Base-by-base conservation (phyloP, 2,797 vertebrate genomes). In the Dicrostonyx torquatus region DNA sequence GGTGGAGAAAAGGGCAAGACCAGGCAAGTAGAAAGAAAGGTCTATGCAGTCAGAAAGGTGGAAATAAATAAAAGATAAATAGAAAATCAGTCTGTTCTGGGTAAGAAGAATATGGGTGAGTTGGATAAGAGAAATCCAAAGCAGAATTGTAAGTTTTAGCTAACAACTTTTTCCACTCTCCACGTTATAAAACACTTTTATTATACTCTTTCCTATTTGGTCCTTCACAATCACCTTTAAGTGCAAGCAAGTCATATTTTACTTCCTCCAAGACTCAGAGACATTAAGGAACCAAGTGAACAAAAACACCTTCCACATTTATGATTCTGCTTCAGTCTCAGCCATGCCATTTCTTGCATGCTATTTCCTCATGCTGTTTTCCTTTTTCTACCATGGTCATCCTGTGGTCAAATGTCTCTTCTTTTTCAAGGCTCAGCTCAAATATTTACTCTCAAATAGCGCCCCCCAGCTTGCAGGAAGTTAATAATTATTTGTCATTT, bases 51-150 rank as follows among this genome's bases (percentile, higher is more conserved):
- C 31, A 87, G 60, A 92, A 62, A 85, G 6, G 10, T 10, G 55
- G 73, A 89, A 91, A 64, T 70, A 76, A 78, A 79, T 29, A 76
- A 68, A 45, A 29, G 7, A 55, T 26, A 8, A 93, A 48, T 91
- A 53, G 78, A 60, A 70, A 94, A 58, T 88, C 45, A 80, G 24
- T 60, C 40, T 92, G 29, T 11, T 43, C 66, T 13, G 17, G 53
- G 14, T 66, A 55, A 77, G 60, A 92, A 87, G 24, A 82, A 37
- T 66, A 89, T 8, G 40, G 48, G 79, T 31, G 86, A 34, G 17
- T 0, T 64, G 76, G 12, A 14, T 75, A 88, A 96, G 37, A 89
- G n/a, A 92, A 95, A 68, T n/a, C 58, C 53, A 87, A 91, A 66
- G 58, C 2, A 90, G 58, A 58, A 79, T 24, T 17, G 24, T 58